A percentile compares a stretch with the other conserved stretches of the same genome.
Evolutionary conservation across 2,113 vertebrate species (phyloP).

Genomic region (Casuarius casuarius): DNA sequence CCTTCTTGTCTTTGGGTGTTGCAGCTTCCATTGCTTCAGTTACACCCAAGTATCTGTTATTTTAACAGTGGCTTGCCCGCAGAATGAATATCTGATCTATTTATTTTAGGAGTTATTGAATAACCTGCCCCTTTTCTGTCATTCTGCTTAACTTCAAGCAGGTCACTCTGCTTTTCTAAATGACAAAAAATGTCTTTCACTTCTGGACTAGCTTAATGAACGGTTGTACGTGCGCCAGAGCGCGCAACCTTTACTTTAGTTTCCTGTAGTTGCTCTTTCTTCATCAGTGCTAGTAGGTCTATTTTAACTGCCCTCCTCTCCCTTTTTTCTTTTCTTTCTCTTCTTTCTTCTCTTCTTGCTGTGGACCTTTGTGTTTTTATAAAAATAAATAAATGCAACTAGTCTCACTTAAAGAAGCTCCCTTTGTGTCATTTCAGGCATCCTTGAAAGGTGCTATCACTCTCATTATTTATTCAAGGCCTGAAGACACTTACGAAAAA

Average conservation of each 20-base stretch:
- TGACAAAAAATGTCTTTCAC: not conserved
- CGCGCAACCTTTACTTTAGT: not conserved
- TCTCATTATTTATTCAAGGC: conserved; percentile 50
- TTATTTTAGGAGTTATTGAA: not conserved
- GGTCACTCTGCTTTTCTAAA: not conserved
- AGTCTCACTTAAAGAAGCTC: not conserved
- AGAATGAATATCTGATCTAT: not conserved
- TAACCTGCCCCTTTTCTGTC: not conserved
- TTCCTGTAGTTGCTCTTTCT: not conserved
- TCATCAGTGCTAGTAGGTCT: not conserved
- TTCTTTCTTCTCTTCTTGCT: not conserved
- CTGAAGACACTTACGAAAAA: conserved; percentile 23
- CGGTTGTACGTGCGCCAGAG: not conserved
- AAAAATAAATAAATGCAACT: not conserved
- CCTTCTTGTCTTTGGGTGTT: not conserved
- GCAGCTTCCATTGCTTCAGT: not conserved
- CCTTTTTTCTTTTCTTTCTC: not conserved
- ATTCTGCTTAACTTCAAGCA: not conserved
- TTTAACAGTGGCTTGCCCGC: not conserved
- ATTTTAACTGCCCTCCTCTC: not conserved
- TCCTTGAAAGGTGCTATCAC: not conserved
- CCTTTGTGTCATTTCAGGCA: not conserved
- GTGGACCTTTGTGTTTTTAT: not conserved
- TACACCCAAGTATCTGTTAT: not conserved
- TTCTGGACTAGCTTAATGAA: not conserved